Conservation (phyloP, 2,797 vertebrate species). For the Acestrorhynchus altus region DNA sequence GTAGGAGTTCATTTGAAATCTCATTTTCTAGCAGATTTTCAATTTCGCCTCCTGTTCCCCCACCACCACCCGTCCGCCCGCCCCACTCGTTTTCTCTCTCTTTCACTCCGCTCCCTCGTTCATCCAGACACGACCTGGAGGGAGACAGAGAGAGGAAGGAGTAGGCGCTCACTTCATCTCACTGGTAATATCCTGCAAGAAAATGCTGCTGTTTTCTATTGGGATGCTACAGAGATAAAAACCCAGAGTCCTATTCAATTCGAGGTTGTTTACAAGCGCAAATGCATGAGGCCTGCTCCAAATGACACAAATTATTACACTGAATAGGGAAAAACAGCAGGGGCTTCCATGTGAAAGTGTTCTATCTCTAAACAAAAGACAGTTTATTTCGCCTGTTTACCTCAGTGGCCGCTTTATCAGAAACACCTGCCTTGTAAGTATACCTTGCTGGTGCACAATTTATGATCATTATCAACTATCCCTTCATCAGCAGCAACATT, state of each 20-base stretch:
- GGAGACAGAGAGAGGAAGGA: constrained; percentile 29
- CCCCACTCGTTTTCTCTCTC: constrained; percentile 36
- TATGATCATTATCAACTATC: too few relatives aligned
- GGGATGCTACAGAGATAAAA: background rate
- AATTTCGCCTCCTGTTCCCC: constrained; percentile 54
- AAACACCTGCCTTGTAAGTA: background rate
- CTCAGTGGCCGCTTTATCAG: background rate
- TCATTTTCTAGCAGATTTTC: constrained; percentile 68
- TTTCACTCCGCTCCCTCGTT: constrained; percentile 35
- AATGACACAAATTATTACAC: background rate
- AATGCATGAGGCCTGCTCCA: background rate
- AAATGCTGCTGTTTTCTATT: background rate
- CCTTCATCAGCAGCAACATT: too few relatives aligned
- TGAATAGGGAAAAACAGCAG: background rate
- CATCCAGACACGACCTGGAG: constrained; percentile 49
- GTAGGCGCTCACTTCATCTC: constrained; percentile 39
- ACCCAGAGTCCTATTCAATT: background rate
- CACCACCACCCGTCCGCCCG: constrained; percentile 13
- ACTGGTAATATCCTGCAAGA: constrained; percentile 36
- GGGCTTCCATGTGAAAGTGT: background rate
- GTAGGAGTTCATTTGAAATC: constrained; percentile 64
- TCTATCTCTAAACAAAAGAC: background rate
- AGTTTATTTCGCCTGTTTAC: background rate
- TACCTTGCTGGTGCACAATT: too few relatives aligned
- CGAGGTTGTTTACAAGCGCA: background rate